Base-by-base conservation (phyloP, 2,113 vertebrate species). In the Falcunculus frontatus region DNA sequence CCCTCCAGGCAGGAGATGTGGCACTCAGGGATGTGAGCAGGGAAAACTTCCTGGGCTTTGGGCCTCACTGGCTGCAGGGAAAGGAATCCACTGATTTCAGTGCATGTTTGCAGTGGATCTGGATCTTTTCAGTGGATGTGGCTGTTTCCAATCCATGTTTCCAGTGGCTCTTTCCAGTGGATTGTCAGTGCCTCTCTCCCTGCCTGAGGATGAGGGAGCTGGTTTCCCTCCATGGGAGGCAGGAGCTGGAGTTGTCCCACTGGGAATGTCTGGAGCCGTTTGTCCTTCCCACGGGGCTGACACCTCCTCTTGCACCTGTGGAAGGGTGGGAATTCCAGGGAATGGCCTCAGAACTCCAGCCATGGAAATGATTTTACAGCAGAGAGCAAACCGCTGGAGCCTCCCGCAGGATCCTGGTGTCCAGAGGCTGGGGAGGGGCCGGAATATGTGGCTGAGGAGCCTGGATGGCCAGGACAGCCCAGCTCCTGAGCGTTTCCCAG, bases 401-500 rank as follows among this genome's bases (percentile, higher is more conserved):
- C 10, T 79, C 33, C 3, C 35, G 10, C 20, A 7, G 68, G 23
- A 37, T 63, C 72, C 55, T 18, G 0, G 39, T 19, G 11, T 49
- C 89, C 67, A 2, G 42, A 18, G 23, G 39, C 64, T 76, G 20
- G 29, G 79, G 47, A 81, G 37, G 44, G 18, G 33, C 68, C 16
- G 85, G 39, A 65, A 10, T 19, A 12, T 11, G 7, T 5, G 29
- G 16, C 27, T n/a, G n/a, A 44, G 65, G 56, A 55, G 23, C 44
- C 29, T 46, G 33, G 10, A 10, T 47, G 64, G 39, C 6, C 37
- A 33, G 68, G 72, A 49, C 10, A 6, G 33, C 39, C 19, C 46
- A 44, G n/a, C 70, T 65, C 18, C 44, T 0, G 2, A 49, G 35
- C 0, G 0, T 29, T 62, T 70, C 37, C 50, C 30, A 16, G 3